These are phyloP conservation scores for Oceanodroma leucorhoa DNA, from an alignment of 2,797 vertebrate genomes.

Conservation along the genomic window DNA sequence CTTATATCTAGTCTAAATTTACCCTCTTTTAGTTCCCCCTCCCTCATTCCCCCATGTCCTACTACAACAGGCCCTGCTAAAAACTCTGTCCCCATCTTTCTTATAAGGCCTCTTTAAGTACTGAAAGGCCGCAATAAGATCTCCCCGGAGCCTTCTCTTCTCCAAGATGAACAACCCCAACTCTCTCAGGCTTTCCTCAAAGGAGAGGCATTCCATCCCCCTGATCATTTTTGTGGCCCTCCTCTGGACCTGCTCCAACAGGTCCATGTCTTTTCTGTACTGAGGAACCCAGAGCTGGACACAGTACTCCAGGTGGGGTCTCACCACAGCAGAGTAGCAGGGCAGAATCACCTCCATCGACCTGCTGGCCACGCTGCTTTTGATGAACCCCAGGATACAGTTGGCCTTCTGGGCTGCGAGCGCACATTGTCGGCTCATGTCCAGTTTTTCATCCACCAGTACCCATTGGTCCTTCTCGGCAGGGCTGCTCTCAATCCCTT, in stretches of 20 bases:
- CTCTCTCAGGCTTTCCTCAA: not conserved
- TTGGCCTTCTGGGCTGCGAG: no score
- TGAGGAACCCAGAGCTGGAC: no score
- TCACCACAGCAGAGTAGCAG: not conserved
- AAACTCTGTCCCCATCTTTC: not conserved
- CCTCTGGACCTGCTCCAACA: not conserved
- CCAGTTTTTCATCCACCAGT: no score
- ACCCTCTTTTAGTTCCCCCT: not conserved
- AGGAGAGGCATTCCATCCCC: not conserved
- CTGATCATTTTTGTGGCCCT: not conserved
- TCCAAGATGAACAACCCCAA: not conserved
- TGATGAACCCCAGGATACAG: no score
- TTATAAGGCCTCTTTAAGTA: not conserved
- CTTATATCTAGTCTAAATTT: not conserved
- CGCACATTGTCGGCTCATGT: no score
- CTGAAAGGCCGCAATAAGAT: not conserved
- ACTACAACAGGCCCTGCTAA: not conserved
- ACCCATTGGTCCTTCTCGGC: no score
- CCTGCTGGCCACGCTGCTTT: no score
- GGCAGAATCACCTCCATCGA: no score
- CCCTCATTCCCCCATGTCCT: not conserved
- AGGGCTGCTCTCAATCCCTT: no score
- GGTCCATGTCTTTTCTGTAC: not conserved
- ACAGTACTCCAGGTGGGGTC: not conserved
- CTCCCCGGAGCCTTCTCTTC: not conserved